Conservation (phyloP, 2,888 invertebrate genomes). For the Hemaris fuciformis region DNA sequence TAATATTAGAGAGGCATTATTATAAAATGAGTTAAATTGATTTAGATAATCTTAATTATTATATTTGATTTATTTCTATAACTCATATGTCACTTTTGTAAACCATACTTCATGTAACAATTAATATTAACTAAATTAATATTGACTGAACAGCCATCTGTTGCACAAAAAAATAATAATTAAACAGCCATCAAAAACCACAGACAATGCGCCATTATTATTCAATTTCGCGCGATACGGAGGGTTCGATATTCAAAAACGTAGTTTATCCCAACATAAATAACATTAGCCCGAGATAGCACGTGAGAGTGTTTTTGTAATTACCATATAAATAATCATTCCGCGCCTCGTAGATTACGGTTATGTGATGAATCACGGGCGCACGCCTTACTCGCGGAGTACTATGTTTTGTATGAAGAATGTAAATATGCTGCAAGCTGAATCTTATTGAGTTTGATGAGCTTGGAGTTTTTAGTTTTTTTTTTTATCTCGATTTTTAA, state of each 20-base stretch:
- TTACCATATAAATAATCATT: constrained; percentile 82
- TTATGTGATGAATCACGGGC: constrained; percentile 66
- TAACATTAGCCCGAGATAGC: constrained; percentile 73
- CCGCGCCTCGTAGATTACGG: constrained; percentile 72
- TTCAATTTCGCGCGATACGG: constrained; percentile 64
- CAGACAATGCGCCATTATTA: constrained; percentile 50
- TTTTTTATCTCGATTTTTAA: too few species aligned
- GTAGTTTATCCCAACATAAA: constrained; percentile 74
- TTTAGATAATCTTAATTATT: too few species aligned
- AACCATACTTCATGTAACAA: too few species aligned
- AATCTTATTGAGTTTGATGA: neutral
- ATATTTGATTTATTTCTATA: too few species aligned
- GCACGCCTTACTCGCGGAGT: neutral
- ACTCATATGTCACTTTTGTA: too few species aligned
- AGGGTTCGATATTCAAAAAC: constrained; percentile 76
- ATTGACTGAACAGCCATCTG: too few species aligned
- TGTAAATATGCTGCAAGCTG: neutral
- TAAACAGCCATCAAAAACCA: constrained; percentile 19
- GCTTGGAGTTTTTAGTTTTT: too few species aligned
- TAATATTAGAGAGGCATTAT: too few species aligned
- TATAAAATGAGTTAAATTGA: too few species aligned
- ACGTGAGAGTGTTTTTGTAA: constrained; percentile 77
- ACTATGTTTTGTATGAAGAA: neutral
- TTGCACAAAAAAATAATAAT: too few species aligned
- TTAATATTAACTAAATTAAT: too few species aligned